Percentiles rank a stretch among this genome's conserved stretches.
Evolutionary conservation across 2,113 vertebrate species (phyloP).

Genomic region (Regulus satrapa): DNA sequence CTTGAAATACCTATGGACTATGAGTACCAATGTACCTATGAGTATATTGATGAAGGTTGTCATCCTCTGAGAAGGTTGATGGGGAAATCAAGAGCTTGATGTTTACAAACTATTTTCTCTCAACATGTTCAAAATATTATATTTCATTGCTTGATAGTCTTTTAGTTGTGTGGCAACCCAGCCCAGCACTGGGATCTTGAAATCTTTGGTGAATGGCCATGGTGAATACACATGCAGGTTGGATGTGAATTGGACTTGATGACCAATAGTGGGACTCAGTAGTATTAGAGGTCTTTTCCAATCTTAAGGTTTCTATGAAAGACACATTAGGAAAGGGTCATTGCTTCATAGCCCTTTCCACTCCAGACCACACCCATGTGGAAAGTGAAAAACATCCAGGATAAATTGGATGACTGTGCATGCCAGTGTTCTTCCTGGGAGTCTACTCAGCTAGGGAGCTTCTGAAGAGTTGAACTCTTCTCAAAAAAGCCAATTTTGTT

Average conservation of each 20-base stretch:
- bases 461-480: neutral
- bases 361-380: accelerated
- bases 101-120: neutral
- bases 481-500: neutral
- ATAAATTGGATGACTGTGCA: neutral
- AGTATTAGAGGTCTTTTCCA: neutral
- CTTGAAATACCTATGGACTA: neutral
- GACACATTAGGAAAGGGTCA: neutral
- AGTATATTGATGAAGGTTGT: neutral
- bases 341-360: neutral
- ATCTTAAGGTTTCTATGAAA: neutral
- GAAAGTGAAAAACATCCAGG: neutral
- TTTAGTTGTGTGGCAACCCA: neutral
- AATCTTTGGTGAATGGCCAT: neutral
- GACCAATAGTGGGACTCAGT: neutral
- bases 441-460: neutral
- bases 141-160: neutral
- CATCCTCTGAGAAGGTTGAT: neutral
- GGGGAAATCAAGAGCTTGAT: accelerated
- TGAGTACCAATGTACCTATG: no score
- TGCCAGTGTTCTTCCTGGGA: neutral
- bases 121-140: neutral
- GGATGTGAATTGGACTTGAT: neutral
- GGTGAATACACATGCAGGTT: accelerated
- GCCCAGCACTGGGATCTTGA: neutral